Evolutionary conservation across 2,113 vertebrate species (phyloP).

Genomic region (Antechinus flavipes): DNA sequence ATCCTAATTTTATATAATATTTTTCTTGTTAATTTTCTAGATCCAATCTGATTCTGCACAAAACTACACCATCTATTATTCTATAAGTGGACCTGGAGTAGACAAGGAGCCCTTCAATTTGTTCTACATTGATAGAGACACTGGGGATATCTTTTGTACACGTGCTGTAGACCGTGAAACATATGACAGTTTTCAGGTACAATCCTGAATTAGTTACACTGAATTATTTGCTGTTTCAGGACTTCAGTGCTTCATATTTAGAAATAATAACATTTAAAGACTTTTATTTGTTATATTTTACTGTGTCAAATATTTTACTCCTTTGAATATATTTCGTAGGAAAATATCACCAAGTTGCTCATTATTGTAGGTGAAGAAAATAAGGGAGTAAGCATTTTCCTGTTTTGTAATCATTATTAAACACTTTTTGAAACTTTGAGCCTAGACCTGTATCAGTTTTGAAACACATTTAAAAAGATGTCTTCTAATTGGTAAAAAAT

Average conservation of each 20-base stretch:
- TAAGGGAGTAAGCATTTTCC: background rate
- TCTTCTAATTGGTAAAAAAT: background rate
- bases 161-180: constrained; percentile 89
- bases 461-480: background rate
- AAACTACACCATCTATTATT: constrained; percentile 85
- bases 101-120: constrained; percentile 83
- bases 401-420: background rate
- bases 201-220: constrained; percentile 58
- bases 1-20: background rate
- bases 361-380: background rate
- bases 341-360: background rate
- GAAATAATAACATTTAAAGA: background rate
- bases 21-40: constrained; percentile 77
- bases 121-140: constrained; percentile 84
- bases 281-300: background rate
- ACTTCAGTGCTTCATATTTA: background rate
- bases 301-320: constrained; percentile 8
- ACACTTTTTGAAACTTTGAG: background rate
- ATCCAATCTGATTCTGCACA: constrained; percentile 88
- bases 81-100: constrained; percentile 87
- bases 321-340: background rate
- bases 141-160: constrained; percentile 86
- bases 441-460: background rate
- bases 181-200: constrained; percentile 85
- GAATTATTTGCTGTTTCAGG: background rate